Conservation (phyloP, 2,888 invertebrate genomes). For the Hylaea fasciaria region DNA sequence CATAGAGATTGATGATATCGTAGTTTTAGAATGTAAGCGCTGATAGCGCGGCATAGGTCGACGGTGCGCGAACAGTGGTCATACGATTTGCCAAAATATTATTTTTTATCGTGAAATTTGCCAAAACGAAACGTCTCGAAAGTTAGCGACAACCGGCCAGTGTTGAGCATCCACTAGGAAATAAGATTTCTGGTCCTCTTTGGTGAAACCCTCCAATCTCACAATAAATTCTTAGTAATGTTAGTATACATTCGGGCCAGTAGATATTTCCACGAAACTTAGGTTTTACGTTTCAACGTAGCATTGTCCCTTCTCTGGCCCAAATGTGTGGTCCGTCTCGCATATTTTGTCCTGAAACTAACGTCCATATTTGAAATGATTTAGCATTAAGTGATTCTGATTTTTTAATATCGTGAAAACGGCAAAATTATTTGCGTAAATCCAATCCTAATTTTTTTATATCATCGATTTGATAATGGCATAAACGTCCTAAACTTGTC, state of each 20-base stretch:
- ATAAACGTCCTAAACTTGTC: conserved; percentile 55
- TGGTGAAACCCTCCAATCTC: conserved; percentile 76
- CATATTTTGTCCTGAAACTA: conserved; percentile 79
- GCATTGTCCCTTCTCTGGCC: conserved; percentile 53
- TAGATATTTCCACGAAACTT: conserved; percentile 42
- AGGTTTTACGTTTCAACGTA: conserved; percentile 36
- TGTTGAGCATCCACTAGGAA: conserved; percentile 80
- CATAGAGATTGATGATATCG: conserved; percentile 52
- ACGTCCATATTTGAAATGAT: conserved; percentile 83
- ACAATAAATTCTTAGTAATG: conserved; percentile 76
- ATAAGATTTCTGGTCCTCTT: conserved; percentile 79
- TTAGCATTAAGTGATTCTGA: conserved; percentile 79
- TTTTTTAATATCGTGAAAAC: conserved; percentile 56
- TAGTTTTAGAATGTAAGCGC: conserved; percentile 53
- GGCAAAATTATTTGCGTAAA: conserved; percentile 56
- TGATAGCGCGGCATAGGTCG: conserved; percentile 52
- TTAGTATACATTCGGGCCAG: conserved; percentile 69
- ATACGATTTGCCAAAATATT: conserved; percentile 69
- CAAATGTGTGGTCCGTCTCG: conserved; percentile 74
- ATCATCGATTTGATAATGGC: conserved; percentile 53
- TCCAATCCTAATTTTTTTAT: conserved; percentile 50
- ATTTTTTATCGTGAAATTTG: conserved; percentile 60
- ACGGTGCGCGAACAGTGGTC: conserved; percentile 48
- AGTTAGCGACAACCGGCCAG: conserved; percentile 78
- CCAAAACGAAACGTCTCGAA: conserved; percentile 67